These are phyloP conservation scores for Piaya cayana DNA, from an alignment of 2,113 vertebrate genomes.

Conservation along the genomic window DNA sequence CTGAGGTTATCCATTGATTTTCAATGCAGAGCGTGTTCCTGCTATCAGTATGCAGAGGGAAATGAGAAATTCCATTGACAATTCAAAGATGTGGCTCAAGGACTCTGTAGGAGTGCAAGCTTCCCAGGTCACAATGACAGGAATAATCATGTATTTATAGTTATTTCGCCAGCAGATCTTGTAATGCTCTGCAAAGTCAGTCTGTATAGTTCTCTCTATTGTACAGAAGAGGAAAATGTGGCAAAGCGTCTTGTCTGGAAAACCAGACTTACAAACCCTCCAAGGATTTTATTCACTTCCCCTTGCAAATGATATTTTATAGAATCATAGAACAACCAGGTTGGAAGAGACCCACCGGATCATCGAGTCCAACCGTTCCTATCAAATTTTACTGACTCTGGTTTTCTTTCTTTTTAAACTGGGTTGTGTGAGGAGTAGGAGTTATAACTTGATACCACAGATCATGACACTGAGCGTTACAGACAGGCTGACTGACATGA, in stretches of 20 bases:
- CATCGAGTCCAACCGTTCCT: too few species aligned
- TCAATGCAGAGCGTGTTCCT: background rate
- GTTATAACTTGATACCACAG: background rate
- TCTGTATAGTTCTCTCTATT: background rate
- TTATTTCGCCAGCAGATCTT: background rate
- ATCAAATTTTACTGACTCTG: background rate
- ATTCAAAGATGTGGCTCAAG: background rate
- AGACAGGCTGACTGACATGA: background rate
- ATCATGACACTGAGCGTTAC: background rate
- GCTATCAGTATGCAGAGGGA: background rate
- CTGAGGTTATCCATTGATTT: background rate
- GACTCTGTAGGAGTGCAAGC: accelerated
- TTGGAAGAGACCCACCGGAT: too few species aligned
- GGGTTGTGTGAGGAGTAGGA: background rate
- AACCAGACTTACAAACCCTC: background rate
- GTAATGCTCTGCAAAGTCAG: background rate
- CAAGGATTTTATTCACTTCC: background rate
- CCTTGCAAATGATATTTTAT: background rate
- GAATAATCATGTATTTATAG: background rate
- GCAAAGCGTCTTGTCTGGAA: background rate
- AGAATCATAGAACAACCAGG: too few species aligned
- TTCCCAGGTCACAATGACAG: background rate
- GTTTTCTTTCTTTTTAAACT: background rate
- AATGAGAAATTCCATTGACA: background rate
- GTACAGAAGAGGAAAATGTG: background rate